Evolutionary conservation across 2,113 vertebrate species (phyloP), one percentile per base, ranked within the genome.

Genomic region (Serinus canaria): DNA sequence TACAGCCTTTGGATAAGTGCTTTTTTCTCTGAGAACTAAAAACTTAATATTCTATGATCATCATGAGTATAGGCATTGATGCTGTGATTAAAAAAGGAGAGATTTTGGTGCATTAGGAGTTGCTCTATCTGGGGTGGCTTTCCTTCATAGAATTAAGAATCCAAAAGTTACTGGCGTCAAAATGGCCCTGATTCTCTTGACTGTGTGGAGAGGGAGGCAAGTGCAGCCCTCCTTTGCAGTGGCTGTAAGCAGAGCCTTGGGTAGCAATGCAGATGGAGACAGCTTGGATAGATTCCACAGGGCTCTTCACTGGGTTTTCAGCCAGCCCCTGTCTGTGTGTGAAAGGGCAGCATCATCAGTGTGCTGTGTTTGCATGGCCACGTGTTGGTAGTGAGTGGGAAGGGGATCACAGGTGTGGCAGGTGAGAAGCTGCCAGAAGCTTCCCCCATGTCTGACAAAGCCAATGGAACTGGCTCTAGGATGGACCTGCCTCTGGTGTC

Each of bases 391-490:
- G 25, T 33, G 11, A 31, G 37, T 66, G 43, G 31, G 5, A n/a
- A 43, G 58, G 25, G 35, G 25, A 27, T 35, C 13, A 5, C 18
- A 35, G 35, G 21, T 0, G 1, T 56, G 50, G 49, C 35, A 31
- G 52, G 43, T 64, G 30, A 64, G 25, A 56, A 49, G 21, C 17
- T 64, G 25, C 75, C 58, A 56, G 50, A 37, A 58, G 50, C 35
- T 80, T 64, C 35, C 17, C 18, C 22, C 11, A 1, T 35, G 43
- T 66, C 17, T 12, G 12, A 43, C 50, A 35, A 30, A 53, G 50
- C 25, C 21, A 27, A 2, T 23, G 31, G 35, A 56, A 17, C 24
- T 0, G 0, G 39, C n/a, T 35, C 25, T 59, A 58, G 25, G 31
- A 35, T 15, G 27, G 35, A 49, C 11, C 43, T 41, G 25, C n/a